Conservation (phyloP, 2,888 invertebrate species). For the Heliconius ismenius region DNA sequence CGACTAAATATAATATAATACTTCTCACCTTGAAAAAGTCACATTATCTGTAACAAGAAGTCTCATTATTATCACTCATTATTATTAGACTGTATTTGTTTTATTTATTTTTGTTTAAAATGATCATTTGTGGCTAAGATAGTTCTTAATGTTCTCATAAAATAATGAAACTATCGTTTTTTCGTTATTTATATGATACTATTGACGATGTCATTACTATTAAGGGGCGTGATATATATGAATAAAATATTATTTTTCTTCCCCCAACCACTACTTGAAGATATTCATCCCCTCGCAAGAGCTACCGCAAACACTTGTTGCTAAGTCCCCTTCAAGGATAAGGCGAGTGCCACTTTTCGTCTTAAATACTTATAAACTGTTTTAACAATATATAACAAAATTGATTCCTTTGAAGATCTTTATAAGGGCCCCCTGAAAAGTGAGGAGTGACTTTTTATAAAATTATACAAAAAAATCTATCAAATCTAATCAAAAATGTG, state of each 20-base stretch:
- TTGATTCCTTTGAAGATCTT: conserved; percentile 3
- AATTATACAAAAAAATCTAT: neutral
- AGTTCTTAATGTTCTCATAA: neutral
- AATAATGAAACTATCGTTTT: neutral
- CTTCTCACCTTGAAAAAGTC: conserved; percentile 1
- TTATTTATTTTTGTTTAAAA: neutral
- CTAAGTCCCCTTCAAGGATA: conserved; percentile 31
- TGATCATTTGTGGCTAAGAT: conserved; percentile 2
- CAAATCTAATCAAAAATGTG: no score
- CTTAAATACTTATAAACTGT: conserved; percentile 27
- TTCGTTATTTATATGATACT: neutral
- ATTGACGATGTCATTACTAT: conserved; percentile 4
- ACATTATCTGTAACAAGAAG: neutral
- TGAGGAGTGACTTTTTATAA: neutral
- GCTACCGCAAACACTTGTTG: conserved; percentile 38
- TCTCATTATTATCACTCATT: neutral
- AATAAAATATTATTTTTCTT: conserved; percentile 27
- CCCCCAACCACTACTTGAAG: conserved; percentile 25
- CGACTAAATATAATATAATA: neutral
- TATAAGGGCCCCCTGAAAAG: neutral
- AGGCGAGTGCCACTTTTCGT: conserved; percentile 37
- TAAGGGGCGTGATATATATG: neutral
- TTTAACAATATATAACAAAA: conserved; percentile 27
- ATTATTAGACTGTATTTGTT: neutral
- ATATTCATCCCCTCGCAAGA: conserved; percentile 34